Conservation (phyloP, 2,797 vertebrate genomes). For the Sebastes itinus region DNA sequence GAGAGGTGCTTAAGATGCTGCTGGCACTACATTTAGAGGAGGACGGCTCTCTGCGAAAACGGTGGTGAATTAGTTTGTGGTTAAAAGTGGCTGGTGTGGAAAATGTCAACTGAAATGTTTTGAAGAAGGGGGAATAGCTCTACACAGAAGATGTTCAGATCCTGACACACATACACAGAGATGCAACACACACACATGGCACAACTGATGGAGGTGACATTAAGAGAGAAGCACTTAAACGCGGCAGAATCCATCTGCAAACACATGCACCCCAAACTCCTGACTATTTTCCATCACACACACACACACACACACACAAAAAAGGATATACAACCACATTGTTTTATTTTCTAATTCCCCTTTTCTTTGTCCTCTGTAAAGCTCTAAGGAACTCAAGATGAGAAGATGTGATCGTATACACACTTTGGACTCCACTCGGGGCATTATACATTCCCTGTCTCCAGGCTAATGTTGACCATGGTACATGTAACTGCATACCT, state of each 20-base stretch:
- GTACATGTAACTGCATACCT: not conserved
- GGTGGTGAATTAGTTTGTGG: not conserved
- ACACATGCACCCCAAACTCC: conserved; percentile 8
- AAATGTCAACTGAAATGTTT: conserved; percentile 47
- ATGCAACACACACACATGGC: not conserved
- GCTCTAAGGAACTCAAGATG: not conserved
- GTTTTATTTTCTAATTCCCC: not conserved
- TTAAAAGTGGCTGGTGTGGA: conserved; percentile 27
- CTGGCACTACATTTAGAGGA: conserved; percentile 18
- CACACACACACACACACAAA: not conserved
- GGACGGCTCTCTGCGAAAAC: not conserved
- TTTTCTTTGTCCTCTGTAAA: conserved; percentile 6
- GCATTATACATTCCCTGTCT: not conserved
- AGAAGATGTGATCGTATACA: not conserved
- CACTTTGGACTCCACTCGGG: not conserved
- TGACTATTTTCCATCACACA: not conserved
- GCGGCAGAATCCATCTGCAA: conserved; percentile 16
- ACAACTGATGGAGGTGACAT: conserved; percentile 40
- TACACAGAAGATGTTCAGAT: conserved; percentile 8
- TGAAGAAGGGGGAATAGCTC: not conserved
- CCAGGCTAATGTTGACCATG: not conserved
- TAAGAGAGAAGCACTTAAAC: conserved; percentile 27
- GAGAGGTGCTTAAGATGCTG: conserved; percentile 24
- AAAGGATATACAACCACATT: not conserved
- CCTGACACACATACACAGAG: not conserved